Conservation (phyloP, 1,140 invertebrate genomes). For the Euschistus heros region DNA sequence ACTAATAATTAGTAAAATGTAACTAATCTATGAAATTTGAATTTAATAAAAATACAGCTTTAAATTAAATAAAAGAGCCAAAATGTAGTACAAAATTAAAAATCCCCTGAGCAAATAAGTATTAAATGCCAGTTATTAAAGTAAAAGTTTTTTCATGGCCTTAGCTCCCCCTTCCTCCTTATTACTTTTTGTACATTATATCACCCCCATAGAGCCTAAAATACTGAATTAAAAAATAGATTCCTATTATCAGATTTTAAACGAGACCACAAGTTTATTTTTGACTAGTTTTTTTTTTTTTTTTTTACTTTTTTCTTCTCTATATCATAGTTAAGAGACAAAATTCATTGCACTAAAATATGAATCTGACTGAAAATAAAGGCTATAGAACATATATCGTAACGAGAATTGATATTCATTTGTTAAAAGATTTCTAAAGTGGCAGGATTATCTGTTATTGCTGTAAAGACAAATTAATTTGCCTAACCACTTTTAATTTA, state of each 20-base stretch:
- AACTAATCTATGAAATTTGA: neutral
- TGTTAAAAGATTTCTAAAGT: no score
- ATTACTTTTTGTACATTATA: no score
- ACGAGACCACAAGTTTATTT: neutral
- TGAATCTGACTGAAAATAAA: no score
- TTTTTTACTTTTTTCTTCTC: neutral
- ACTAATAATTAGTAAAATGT: neutral
- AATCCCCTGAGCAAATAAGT: constrained; percentile 14
- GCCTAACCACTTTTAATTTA: no score
- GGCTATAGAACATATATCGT: no score
- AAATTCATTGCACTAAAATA: no score
- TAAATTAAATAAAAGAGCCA: neutral
- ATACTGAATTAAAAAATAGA: constrained; percentile 1
- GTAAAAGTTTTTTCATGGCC: neutral
- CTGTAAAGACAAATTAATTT: no score
- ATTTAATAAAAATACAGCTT: neutral
- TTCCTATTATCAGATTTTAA: constrained; percentile 3
- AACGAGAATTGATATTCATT: no score
- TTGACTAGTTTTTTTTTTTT: neutral
- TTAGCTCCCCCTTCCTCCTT: no score
- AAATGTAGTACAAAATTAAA: constrained; percentile 1
- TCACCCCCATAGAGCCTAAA: neutral
- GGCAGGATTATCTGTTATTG: no score
- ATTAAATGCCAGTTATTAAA: constrained; percentile 13
- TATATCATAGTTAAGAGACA: no score